These are phyloP conservation scores for Arion vulgaris DNA, from an alignment of 1,140 invertebrate genomes.

Conservation along the genomic window DNA sequence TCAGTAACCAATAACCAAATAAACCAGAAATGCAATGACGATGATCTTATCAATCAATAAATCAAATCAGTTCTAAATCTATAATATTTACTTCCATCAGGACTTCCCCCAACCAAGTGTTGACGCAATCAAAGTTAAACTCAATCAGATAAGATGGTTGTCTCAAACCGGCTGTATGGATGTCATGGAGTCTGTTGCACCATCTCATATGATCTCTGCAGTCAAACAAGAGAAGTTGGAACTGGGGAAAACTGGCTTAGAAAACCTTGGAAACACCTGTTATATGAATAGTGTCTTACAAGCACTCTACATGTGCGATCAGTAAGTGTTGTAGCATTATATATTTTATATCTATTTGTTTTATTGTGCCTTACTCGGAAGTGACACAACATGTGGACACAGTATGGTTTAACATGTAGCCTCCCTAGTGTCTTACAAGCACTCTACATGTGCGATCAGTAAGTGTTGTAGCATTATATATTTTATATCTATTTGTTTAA, in stretches of 20 bases:
- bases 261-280: constrained; percentile 79
- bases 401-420: too few species aligned
- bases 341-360: too few species aligned
- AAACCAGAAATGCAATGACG: too few species aligned
- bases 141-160: constrained; percentile 54
- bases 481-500: too few species aligned
- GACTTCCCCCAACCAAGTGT: constrained; percentile 51
- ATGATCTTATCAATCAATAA: too few species aligned
- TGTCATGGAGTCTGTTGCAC: constrained; percentile 24
- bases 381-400: too few species aligned
- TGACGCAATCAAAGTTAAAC: constrained; percentile 53
- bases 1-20: too few species aligned
- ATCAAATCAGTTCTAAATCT: too few species aligned
- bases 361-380: too few species aligned
- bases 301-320: constrained; percentile 85
- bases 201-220: background rate
- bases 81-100: constrained; percentile 41
- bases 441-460: constrained; percentile 85
- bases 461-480: constrained; percentile 74
- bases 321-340: constrained; percentile 77
- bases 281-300: constrained; percentile 71
- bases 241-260: constrained; percentile 77
- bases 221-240: constrained; percentile 57
- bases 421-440: constrained; percentile 76
- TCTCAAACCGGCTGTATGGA: constrained; percentile 39